Evolutionary conservation across 1,140 invertebrate species (phyloP).

Genomic region (Atta texana): DNA sequence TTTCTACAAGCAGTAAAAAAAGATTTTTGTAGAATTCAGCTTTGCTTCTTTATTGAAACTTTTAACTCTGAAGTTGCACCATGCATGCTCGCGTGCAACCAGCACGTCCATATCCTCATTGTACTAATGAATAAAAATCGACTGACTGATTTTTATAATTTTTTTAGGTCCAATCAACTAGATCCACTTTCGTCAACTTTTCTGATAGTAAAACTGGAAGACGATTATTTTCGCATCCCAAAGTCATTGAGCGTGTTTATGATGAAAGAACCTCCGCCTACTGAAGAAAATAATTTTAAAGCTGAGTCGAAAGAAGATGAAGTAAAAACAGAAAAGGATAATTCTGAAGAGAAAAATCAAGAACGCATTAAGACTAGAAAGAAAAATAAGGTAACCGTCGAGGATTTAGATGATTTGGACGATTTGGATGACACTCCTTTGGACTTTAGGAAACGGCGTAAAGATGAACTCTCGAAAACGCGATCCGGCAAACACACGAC

Average conservation of each 20-base stretch:
- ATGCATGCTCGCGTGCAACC: slow-evolving; percentile 64
- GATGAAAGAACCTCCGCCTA: slow-evolving; percentile 74
- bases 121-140: slow-evolving; percentile 13
- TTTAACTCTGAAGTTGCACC: slow-evolving; percentile 21
- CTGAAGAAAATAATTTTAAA: slow-evolving; percentile 58
- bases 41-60: slow-evolving; percentile 20
- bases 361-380: slow-evolving; percentile 16
- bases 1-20: background rate
- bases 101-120: slow-evolving; percentile 22
- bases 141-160: slow-evolving; percentile 73
- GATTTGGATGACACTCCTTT: slow-evolving; percentile 71
- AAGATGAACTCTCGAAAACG: slow-evolving; percentile 5
- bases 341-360: background rate
- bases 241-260: slow-evolving; percentile 80
- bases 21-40: background rate
- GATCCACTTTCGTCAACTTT: slow-evolving; percentile 77
- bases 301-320: background rate
- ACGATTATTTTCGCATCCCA: slow-evolving; percentile 81
- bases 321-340: slow-evolving; percentile 6
- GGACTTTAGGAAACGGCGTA: slow-evolving; percentile 70
- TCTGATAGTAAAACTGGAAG: slow-evolving; percentile 80
- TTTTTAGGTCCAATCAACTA: slow-evolving; percentile 81
- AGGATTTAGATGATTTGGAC: slow-evolving; percentile 54
- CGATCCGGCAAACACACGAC: background rate
- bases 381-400: slow-evolving; percentile 9